Evolutionary conservation across 2,888 invertebrate species (phyloP), one percentile per base, ranked within the genome.

Genomic region (Napeogenes inachia): DNA sequence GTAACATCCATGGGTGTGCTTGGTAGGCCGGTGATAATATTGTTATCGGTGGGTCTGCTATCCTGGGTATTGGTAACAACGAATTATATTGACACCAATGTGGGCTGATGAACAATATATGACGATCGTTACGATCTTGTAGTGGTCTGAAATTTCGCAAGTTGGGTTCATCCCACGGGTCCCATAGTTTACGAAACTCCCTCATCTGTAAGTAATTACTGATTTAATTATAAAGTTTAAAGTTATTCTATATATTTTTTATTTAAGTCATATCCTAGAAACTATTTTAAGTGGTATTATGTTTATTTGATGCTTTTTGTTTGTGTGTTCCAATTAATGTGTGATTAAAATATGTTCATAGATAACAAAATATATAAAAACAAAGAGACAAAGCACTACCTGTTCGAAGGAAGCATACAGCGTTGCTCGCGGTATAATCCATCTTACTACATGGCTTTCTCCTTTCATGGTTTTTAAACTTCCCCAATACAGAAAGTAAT

Each of bases 401-500:
- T 94, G 94, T 38, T 91, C 89, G 4, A 80, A 73, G 4, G 93
- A 91, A 38, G 94, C 92, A 68, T 87, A 92, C 38, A 93, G 79
- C 0, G 92, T 91, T 59, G 80, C 79, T 63, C 94, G 84, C 1
- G 92, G 91, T n/a, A 94, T 82, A 6, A 94, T 67, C 94, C 94
- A 94, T 32, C 92, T 79, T 35, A 93, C 84, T 0, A 82, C 81
- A 68, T 89, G 77, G 1, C 64, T 89, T 0, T 84, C 74, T 13
- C 91, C 91, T 4, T 75, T 76, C 0, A 78, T 78, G 0, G 91
- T 91, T 1, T 76, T 78, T 54, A 94, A 76, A 13, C 84, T 85
- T 2, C 94, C 94, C 91, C 93, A 93, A 71, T 94, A 94, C 2
- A 93, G 68, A 68, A 93, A 93, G 74, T 93, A 94, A 75, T 94